phyloP scores from a whole-genome alignment of 2,797 vertebrate species.

The Podargus strigoides region DNA sequence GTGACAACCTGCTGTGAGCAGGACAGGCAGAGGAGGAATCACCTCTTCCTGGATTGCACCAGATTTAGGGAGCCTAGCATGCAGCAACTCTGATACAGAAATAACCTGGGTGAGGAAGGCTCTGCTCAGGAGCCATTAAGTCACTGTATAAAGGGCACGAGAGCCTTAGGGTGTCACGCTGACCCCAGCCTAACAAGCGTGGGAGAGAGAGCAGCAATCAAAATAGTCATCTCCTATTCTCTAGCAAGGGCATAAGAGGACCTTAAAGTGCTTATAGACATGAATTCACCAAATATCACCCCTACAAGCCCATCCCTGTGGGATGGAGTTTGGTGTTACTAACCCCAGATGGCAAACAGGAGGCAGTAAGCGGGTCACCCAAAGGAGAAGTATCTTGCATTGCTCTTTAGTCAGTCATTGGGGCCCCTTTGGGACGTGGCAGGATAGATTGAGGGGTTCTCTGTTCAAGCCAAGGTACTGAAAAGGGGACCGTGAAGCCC shows the following conservation, averaged over 20 bases:
- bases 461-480: background rate
- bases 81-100: background rate
- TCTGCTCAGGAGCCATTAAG: background rate
- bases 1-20: background rate
- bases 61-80: background rate
- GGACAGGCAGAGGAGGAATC: constrained; percentile 1
- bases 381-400: background rate
- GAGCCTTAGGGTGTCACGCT: background rate
- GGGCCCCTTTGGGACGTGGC: background rate
- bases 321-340: background rate
- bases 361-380: background rate
- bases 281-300: background rate
- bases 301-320: background rate
- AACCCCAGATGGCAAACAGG: background rate
- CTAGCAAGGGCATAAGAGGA: background rate
- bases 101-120: background rate
- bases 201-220: background rate
- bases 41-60: background rate
- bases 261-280: background rate
- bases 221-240: background rate
- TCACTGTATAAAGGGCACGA: background rate
- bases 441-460: background rate
- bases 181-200: background rate
- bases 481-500: background rate
- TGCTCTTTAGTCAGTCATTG: background rate